phyloP scores from a whole-genome alignment of 2,113 vertebrate genomes.

The Barnardius zonarius region DNA sequence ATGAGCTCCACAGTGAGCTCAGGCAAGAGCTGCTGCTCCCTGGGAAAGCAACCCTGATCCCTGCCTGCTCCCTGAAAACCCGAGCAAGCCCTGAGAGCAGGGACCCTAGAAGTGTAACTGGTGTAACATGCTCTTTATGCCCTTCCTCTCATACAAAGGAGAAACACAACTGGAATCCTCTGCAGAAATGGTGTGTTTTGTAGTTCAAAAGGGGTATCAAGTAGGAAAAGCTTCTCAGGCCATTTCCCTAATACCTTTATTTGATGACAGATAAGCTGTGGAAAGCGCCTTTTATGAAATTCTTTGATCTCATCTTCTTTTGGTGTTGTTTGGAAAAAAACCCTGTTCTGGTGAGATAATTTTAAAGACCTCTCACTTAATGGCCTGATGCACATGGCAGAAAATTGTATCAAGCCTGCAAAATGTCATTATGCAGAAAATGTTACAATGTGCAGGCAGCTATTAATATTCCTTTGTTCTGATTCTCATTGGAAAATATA shows the following conservation, averaged over 20 bases:
- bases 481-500: background rate
- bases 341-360: slow-evolving; percentile 52
- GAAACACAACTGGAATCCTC: slow-evolving; percentile 15
- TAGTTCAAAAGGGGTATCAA: slow-evolving; percentile 53
- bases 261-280: slow-evolving; percentile 61
- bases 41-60: accelerated
- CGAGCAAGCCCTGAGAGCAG: background rate
- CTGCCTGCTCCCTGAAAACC: background rate
- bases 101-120: background rate
- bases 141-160: background rate
- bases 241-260: slow-evolving; percentile 66
- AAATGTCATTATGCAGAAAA: slow-evolving; percentile 10
- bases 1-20: accelerated
- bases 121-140: background rate
- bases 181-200: background rate
- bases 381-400: slow-evolving; percentile 22
- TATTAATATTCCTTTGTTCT: slow-evolving; percentile 35
- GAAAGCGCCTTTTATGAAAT: slow-evolving; percentile 39
- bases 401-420: slow-evolving; percentile 35
- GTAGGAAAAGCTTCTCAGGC: slow-evolving; percentile 61
- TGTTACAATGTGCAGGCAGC: slow-evolving; percentile 20
- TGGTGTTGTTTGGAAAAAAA: slow-evolving; percentile 40
- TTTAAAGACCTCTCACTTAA: slow-evolving; percentile 58
- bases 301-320: slow-evolving; percentile 70
- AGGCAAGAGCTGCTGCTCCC: background rate